Conservation (phyloP, 1,140 invertebrate genomes). For the Bombus balteatus region DNA sequence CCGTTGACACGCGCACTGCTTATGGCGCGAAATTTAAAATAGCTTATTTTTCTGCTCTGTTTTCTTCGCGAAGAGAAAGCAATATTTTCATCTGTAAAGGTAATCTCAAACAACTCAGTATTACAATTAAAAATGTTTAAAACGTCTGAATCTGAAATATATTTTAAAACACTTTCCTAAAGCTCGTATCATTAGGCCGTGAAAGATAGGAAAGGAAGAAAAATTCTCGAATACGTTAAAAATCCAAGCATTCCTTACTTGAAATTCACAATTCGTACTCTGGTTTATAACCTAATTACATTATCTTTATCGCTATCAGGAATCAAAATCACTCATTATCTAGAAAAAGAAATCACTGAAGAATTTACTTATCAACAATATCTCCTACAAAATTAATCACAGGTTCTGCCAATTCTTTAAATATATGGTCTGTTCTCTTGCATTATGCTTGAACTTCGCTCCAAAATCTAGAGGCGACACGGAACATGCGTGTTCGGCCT, state of each 20-base stretch:
- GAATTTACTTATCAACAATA: not conserved
- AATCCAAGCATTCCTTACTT: not conserved
- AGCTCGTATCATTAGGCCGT: too few relatives aligned
- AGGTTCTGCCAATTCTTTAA: not conserved
- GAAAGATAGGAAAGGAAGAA: too few relatives aligned
- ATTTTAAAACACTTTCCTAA: not conserved
- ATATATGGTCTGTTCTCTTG: not conserved
- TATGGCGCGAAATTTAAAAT: conserved; percentile 1
- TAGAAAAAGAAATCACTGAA: not conserved
- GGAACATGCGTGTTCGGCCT: too few relatives aligned
- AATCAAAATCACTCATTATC: not conserved
- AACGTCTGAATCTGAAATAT: not conserved
- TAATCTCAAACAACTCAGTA: not conserved
- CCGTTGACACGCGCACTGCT: not conserved
- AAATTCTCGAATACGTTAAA: not conserved
- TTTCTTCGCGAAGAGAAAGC: too few relatives aligned
- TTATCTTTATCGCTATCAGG: not conserved
- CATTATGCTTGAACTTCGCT: not conserved
- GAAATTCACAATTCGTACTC: not conserved
- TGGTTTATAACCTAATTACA: not conserved
- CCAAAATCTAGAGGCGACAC: too few relatives aligned
- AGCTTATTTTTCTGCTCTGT: not conserved
- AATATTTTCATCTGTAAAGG: not conserved
- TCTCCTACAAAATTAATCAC: not conserved
- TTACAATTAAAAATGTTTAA: not conserved